phyloP scores from a whole-genome alignment of 2,113 vertebrate species.

The Circaetus cinerascens region DNA sequence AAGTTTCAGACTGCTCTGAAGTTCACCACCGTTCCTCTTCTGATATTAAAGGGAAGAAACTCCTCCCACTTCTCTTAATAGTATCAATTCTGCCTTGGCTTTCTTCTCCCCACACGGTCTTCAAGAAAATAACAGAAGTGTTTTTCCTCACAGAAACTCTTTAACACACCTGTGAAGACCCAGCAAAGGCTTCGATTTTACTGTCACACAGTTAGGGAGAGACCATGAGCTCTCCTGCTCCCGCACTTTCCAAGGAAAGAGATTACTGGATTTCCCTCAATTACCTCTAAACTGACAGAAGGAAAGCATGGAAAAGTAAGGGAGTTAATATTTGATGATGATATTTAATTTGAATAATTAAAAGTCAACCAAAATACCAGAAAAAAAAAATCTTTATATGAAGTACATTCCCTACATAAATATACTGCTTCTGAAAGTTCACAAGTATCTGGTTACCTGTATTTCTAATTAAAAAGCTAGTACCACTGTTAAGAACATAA shows the following conservation, averaged over 20 bases:
- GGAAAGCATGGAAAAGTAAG: neutral
- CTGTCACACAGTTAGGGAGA: neutral
- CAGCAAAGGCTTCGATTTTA: neutral
- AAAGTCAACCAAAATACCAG: neutral
- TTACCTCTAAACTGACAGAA: neutral
- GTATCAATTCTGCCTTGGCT: neutral
- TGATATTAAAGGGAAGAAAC: neutral
- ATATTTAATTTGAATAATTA: neutral
- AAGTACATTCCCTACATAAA: neutral
- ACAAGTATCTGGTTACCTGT: neutral
- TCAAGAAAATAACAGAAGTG: neutral
- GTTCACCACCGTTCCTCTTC: neutral
- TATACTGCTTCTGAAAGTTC: neutral
- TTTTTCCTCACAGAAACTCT: neutral
- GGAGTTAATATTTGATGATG: neutral
- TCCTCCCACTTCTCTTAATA: neutral
- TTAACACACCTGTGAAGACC: neutral
- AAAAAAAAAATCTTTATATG: neutral
- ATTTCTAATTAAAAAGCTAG: conserved; percentile 25
- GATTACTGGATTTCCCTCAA: neutral
- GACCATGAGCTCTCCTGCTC: neutral
- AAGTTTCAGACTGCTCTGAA: neutral
- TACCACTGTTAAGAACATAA: neutral
- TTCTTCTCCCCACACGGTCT: neutral
- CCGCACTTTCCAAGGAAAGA: neutral